These are phyloP conservation scores for Ellobius talpinus DNA, from an alignment of 2,113 vertebrate species.

Conservation along the genomic window DNA sequence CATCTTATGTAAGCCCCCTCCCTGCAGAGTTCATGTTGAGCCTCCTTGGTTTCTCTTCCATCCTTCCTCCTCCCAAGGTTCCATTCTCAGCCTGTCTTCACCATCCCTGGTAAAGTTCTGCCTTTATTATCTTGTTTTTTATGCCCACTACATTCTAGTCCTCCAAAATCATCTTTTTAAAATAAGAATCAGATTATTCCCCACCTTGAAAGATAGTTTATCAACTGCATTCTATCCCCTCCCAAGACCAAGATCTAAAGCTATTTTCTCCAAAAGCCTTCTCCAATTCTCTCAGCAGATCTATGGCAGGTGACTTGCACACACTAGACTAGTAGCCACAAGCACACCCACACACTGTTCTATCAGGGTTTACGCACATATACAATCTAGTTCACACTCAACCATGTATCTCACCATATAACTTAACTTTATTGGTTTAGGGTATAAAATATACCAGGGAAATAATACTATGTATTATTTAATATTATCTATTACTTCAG, in stretches of 20 bases:
- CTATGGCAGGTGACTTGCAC: neutral
- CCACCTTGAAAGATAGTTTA: slow-evolving; percentile 6
- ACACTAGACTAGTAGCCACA: neutral
- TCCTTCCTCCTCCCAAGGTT: neutral
- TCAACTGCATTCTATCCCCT: neutral
- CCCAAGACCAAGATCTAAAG: neutral
- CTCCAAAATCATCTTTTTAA: slow-evolving; percentile 13
- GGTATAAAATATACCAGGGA: neutral
- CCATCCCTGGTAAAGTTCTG: neutral
- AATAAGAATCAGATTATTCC: slow-evolving; percentile 3
- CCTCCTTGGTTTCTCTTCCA: neutral
- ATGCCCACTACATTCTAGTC: neutral
- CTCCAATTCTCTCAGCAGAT: neutral
- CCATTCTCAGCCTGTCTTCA: neutral
- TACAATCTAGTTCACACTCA: slow-evolving; percentile 34
- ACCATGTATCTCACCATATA: neutral
- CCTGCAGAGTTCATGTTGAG: neutral
- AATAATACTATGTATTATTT: neutral
- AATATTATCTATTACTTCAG: neutral
- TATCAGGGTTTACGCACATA: neutral
- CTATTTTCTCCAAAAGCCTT: neutral
- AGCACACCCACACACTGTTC: neutral
- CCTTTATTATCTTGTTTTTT: neutral
- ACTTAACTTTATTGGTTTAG: slow-evolving; percentile 34
- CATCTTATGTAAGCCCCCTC: neutral